Evolutionary conservation across 2,888 invertebrate species (phyloP).

Genomic region (Labia minor): DNA sequence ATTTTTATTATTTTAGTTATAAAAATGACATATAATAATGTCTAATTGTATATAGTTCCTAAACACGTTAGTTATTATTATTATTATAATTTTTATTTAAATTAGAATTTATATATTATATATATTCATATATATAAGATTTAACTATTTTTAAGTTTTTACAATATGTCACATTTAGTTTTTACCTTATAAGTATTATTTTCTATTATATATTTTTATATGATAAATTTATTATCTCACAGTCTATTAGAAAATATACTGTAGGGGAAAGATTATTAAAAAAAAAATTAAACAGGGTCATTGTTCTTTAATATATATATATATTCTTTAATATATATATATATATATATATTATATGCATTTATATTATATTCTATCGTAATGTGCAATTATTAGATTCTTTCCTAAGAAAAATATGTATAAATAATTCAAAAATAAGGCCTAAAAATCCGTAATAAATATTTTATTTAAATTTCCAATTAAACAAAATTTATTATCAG

Average conservation of each 20-base stretch:
- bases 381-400: not conserved
- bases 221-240: not conserved
- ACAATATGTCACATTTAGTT: not conserved
- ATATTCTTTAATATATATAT: too few relatives aligned
- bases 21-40: not conserved
- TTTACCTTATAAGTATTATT: conserved; percentile 16
- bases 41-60: conserved; percentile 6
- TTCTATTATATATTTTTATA: conserved; percentile 13
- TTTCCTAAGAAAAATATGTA: too few relatives aligned
- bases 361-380: too few relatives aligned
- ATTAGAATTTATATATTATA: too few relatives aligned
- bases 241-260: not conserved
- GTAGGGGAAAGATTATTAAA: not conserved
- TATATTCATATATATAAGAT: too few relatives aligned
- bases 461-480: too few relatives aligned
- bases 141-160: not conserved
- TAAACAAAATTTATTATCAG: too few relatives aligned
- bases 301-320: not conserved
- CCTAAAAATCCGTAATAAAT: too few relatives aligned
- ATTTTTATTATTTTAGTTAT: not conserved
- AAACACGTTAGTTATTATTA: not conserved
- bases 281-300: not conserved
- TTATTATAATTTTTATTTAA: not conserved
- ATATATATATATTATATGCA: too few relatives aligned
- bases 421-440: not conserved